phyloP scores from a whole-genome alignment of 2,888 invertebrate genomes.

The Ectobius pallidus region DNA sequence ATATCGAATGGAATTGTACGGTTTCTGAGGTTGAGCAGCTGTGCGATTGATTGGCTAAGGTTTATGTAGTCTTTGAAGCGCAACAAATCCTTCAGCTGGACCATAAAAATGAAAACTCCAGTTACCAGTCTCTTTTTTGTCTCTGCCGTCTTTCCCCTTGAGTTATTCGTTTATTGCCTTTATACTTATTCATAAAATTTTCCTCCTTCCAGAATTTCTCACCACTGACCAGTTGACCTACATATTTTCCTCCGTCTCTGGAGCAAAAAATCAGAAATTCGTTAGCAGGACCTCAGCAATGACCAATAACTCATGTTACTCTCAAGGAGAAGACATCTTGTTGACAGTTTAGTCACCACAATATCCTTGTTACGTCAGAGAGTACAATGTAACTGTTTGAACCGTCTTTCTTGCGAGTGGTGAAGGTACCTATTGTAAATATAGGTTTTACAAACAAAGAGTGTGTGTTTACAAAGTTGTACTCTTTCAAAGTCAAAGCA shows the following conservation, averaged over 20 bases:
- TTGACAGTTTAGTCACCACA: constrained; percentile 9
- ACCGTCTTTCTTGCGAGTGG: too few relatives aligned
- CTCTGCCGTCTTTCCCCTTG: not conserved
- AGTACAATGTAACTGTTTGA: too few relatives aligned
- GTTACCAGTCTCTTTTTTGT: not conserved
- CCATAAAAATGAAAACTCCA: constrained; percentile 18
- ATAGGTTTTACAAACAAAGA: too few relatives aligned
- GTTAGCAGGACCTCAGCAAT: too few relatives aligned
- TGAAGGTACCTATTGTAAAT: too few relatives aligned
- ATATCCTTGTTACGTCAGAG: not conserved
- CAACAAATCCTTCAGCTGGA: constrained; percentile 13
- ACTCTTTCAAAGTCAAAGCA: too few relatives aligned
- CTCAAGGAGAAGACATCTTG: not conserved
- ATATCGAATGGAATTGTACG: too few relatives aligned
- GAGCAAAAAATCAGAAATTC: constrained; percentile 7
- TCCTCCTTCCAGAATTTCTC: not conserved
- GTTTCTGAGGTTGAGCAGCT: too few relatives aligned
- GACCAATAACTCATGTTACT: too few relatives aligned
- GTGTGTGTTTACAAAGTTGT: too few relatives aligned
- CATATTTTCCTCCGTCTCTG: not conserved
- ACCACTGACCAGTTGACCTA: constrained; percentile 22
- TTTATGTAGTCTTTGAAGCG: not conserved
- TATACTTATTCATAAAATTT: not conserved
- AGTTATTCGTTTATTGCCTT: not conserved
- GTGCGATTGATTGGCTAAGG: constrained; percentile 15